Base-by-base conservation (phyloP, 2,888 invertebrate species). In the Eupithecia exiguata region DNA sequence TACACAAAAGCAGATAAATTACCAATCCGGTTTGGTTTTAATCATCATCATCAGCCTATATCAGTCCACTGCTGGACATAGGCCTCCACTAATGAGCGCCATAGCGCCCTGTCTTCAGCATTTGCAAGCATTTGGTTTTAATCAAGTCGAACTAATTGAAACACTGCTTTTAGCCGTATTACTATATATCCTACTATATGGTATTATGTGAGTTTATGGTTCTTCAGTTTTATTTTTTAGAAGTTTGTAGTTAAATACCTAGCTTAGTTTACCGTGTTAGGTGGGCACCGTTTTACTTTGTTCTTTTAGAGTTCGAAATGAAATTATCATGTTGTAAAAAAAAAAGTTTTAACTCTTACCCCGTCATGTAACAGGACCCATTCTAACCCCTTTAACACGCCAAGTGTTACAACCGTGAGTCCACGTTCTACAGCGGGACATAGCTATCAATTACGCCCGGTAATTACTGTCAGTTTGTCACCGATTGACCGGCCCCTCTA, bases 391-490 rank as follows among this genome's bases (percentile, higher is more conserved):
- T 46, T n/a, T 49, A 49, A 16, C 61, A 14, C 62, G 62, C 30
- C 62, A 62, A 62, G 62, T 62, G 62, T 62, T 18, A n/a, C 62
- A 18, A 61, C 30, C 61, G 30, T 62, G 14, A 36, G 36, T 14
- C 35, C 18, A 18, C 62, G n/a, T 6, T 43, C 46, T n/a, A n/a
- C n/a, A n/a, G 49, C n/a, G 49, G n/a, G 49, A 62, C 62, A 36
- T 30, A n/a, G 62, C 62, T 62, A 62, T 62, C 62, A 62, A 62
- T 62, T 62, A 49, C 49, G 49, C 62, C 18, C 30, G 9, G 62
- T 62, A 30, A 62, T 62, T 62, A 62, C 62, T 62, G 62, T 62
- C 62, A 36, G 35, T 36, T 18, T 62, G 62, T 62, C 62, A 36
- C 7, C 18, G 62, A 62, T 36, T 16, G 62, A 35, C 62, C 35